Evolutionary conservation across 1,140 invertebrate species (phyloP), one percentile per base, ranked within the genome.

Genomic region (Polyergus mexicanus): DNA sequence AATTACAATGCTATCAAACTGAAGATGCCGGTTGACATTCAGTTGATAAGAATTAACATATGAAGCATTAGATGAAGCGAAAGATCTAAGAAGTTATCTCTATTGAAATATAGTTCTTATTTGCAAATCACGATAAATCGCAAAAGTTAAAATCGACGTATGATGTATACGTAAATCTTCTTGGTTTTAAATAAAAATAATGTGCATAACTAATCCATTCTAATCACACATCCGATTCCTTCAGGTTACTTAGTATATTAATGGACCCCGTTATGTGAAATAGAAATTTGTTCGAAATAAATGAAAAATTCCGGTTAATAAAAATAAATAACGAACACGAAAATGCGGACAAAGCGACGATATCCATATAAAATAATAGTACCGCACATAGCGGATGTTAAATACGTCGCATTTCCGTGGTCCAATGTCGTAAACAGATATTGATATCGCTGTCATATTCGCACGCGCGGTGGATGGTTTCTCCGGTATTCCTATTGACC

Each of bases 401-500:
- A 51, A 89, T 66, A 74, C 56, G 16, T 35, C n/a, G 35, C 78
- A 86, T 86, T 60, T 56, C 60, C 47, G 51, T 56, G 75, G 85
- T 25, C 85, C 88, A 89, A 89, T 89, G 85, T 85, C 89, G 85
- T 89, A 90, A 90, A 87, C 85, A 89, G 85, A 90, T 90, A 90
- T 90, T 89, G 89, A 89, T 90, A 90, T 90, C 89, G 80, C 85
- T 66, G 81, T 85, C 85, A 87, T 90, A 90, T 90, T 90, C 87
- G 88, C 74, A 58, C 60, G 63, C 54, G 41, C 38, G 54, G 22
- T 65, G 71, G 69, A 76, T 63, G 60, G 65, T 85, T 84, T 75
- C 41, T 76, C 63, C 69, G 32, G 28, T 35, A 28, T 74, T 69
- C 19, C 60, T 51, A 8, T 58, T 62, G 88, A 87, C 65, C 72